Evolutionary conservation across 2,113 vertebrate genomes (phyloP).

Genomic region (Maccullochella peelii): DNA sequence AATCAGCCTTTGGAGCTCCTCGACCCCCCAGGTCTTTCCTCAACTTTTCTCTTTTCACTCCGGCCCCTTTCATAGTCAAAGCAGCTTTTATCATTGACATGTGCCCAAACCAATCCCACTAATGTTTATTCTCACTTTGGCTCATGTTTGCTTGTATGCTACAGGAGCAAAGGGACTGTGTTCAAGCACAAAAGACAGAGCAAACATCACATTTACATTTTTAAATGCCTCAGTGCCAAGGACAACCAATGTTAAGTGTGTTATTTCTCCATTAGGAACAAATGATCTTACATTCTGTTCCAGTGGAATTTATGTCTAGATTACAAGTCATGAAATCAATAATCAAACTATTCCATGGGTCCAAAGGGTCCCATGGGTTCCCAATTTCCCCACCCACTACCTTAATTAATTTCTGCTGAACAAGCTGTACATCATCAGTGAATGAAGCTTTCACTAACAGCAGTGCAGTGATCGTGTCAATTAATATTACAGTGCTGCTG

Average conservation of each 20-base stretch:
- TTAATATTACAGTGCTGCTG: neutral
- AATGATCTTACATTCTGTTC: constrained; percentile 1
- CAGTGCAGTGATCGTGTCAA: neutral
- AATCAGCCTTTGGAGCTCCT: constrained; percentile 90
- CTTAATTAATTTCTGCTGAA: constrained; percentile 21
- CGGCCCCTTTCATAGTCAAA: constrained; percentile 61
- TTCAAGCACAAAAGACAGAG: constrained; percentile 9
- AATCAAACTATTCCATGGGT: constrained; percentile 40
- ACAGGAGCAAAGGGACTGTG: neutral
- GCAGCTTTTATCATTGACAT: constrained; percentile 47
- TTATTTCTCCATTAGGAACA: constrained; percentile 10
- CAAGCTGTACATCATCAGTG: constrained; percentile 35
- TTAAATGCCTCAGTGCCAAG: neutral
- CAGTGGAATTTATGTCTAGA: neutral
- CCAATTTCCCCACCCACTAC: constrained; percentile 1
- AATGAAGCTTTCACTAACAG: neutral
- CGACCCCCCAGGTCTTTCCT: constrained; percentile 74
- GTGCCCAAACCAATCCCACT: constrained; percentile 30
- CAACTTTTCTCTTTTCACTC: constrained; percentile 73
- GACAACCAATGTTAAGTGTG: neutral
- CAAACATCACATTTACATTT: constrained; percentile 34
- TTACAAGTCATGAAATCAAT: constrained; percentile 35
- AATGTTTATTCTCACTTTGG: constrained; percentile 36
- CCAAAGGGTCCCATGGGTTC: constrained; percentile 15
- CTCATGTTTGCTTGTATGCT: constrained; percentile 21